Evolutionary conservation across 2,797 vertebrate genomes (phyloP).

Genomic region (Neoniphon sammara): DNA sequence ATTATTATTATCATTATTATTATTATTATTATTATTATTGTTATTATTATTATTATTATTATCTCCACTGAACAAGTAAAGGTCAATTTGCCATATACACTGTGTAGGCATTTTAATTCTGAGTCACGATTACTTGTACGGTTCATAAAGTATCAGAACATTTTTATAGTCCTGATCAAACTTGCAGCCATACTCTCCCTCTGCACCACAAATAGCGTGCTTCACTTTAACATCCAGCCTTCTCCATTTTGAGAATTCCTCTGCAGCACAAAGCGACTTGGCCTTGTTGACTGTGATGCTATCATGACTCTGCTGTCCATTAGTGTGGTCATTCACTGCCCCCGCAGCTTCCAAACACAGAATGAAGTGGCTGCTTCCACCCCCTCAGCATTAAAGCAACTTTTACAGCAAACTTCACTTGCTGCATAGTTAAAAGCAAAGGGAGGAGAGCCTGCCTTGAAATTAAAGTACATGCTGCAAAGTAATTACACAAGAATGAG

Average conservation of each 20-base stretch:
- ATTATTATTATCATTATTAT: too few relatives aligned
- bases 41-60: too few relatives aligned
- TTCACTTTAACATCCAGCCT: background rate
- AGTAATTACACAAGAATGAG: constrained; percentile 42
- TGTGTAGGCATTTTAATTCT: too few relatives aligned
- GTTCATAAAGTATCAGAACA: too few relatives aligned
- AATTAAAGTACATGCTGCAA: constrained; percentile 41
- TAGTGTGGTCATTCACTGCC: constrained; percentile 31
- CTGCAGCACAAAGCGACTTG: constrained; percentile 5
- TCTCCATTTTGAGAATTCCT: constrained; percentile 12
- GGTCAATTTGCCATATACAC: too few relatives aligned
- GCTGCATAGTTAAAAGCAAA: constrained; percentile 34
- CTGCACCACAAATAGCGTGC: background rate
- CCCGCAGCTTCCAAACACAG: constrained; percentile 27
- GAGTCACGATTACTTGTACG: too few relatives aligned
- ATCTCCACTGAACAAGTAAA: too few relatives aligned
- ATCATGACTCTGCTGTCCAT: constrained; percentile 27
- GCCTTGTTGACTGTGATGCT: constrained; percentile 35
- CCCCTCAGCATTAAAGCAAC: constrained; percentile 28
- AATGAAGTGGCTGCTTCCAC: constrained; percentile 34
- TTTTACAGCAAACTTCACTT: constrained; percentile 27
- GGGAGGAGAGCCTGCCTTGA: constrained; percentile 11
- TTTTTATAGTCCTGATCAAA: too few relatives aligned
- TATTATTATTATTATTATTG: too few relatives aligned
- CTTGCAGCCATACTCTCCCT: too few relatives aligned